A percentile compares a stretch with the other conserved stretches of the same genome.
phyloP scores from a whole-genome alignment of 2,888 invertebrate genomes.

The Nomada fucata region DNA sequence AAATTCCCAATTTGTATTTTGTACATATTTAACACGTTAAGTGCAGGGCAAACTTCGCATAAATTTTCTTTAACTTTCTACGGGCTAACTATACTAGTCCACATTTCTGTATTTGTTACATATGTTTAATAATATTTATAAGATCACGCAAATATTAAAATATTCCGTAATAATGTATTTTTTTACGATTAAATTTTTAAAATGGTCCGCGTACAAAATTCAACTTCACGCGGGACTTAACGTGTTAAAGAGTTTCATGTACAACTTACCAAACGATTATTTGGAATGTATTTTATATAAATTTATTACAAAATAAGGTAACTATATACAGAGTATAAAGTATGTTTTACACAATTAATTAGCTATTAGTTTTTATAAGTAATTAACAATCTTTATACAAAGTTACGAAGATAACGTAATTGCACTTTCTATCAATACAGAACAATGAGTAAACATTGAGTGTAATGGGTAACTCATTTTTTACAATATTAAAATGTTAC shows the following conservation, averaged over 20 bases:
- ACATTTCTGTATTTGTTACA: too few relatives aligned
- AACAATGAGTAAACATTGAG: neutral
- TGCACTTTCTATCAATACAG: neutral
- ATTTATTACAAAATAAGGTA: conserved; percentile 30
- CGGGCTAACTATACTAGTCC: too few relatives aligned
- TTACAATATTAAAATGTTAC: conserved; percentile 53
- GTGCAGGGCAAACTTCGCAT: too few relatives aligned
- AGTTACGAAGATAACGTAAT: conserved; percentile 7
- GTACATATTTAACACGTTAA: too few relatives aligned
- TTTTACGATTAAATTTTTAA: too few relatives aligned
- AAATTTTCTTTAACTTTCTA: too few relatives aligned
- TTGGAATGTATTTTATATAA: conserved; percentile 2
- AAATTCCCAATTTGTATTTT: neutral
- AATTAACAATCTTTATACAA: conserved; percentile 16
- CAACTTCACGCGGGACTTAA: too few relatives aligned
- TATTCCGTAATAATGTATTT: too few relatives aligned
- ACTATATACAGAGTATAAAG: neutral
- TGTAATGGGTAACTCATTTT: neutral
- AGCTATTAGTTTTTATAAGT: conserved; percentile 1
- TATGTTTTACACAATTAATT: neutral
- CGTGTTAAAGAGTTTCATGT: neutral
- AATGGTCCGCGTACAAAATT: too few relatives aligned
- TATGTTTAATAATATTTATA: too few relatives aligned
- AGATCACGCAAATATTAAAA: too few relatives aligned
- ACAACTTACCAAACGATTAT: neutral